Base-by-base conservation (phyloP, 1,140 invertebrate genomes). In the Eueides isabella region DNA sequence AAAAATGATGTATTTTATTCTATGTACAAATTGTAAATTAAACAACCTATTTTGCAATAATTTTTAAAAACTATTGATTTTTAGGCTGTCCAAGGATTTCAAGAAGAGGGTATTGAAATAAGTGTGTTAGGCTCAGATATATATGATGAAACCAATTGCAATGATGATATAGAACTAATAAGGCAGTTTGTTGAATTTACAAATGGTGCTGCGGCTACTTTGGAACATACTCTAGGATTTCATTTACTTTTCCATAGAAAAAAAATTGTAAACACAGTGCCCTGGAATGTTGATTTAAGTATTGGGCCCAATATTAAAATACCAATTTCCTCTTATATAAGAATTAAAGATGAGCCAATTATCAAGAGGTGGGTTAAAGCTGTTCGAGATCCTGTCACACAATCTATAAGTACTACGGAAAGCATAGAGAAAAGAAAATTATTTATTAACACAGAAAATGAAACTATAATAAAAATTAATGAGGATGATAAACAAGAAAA, bases 241-340 rank as follows among this genome's bases (percentile, higher is more conserved):
- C 61, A 90, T 79, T 79, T 93, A 30, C 65, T 90, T 11, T 93
- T 91, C 67, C 91, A 93, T 71, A 89, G 86, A 68, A 93, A 86
- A 64, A 93, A 84, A 80, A 72, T 78, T 30, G 74, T 84, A 2
- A 87, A 85, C 66, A 72, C 88, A 5, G 69, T 67, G 2, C 84
- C 90, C 4, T 92, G 92, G 90, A 91, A 93, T 86, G 85, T 88
- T 9, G 90, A 93, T 76, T 75, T 94, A 30, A 85, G 82, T 74
- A 91, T 94, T 76, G 91, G 92, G 7, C 85, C 90, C 33, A 86
- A 91, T 76, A 88, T 93, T 19, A 90, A 87, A 77, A 93, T 94
- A 81, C 93, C 93, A 33, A 82, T 94, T 2, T 89, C 91, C n/a
- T 71, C 82, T 38, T 93, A 85, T 65, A 83, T 88, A 31, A 91